Evolutionary conservation across 2,113 vertebrate species (phyloP), one percentile per base, ranked within the genome.

Genomic region (Butorides virescens): DNA sequence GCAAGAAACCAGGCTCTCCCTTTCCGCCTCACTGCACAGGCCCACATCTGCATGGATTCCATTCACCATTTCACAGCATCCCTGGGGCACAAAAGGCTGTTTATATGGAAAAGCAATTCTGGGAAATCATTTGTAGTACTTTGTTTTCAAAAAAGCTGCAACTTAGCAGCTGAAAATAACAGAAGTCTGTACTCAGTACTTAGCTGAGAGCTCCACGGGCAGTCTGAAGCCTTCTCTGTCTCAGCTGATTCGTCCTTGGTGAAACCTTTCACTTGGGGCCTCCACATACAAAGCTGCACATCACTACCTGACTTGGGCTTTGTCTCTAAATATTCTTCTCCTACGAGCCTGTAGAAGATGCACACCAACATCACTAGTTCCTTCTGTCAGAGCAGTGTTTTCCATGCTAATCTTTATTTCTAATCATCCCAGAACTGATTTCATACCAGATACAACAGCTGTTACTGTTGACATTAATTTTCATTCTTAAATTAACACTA

Each of bases 131-230:
- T 89, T 91, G 76, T 80, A 81, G 55, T n/a, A 77, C 87, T 86
- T 91, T 72, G 46, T 89, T 94, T 84, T 63, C 46, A 70, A 94
- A 89, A 84, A 92, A 89, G 68, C 80, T 94, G 68, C 84, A 81
- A 89, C n/a, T 89, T 80, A 84, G 42, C 55, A 71, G 29, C 68
- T 77, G 84, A 81, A 91, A 87, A 80, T 87, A 95, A 78, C 87
- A 87, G 66, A 81, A 94, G 66, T 47, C 65, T 85, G 76, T 68
- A 66, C 46, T 73, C 32, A 23, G 65, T 89, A 39, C 62, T 80
- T 34, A 58, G 50, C 59, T 5, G 25, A 73, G 59, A 91, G 80
- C 59, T 93, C 73, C 61, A 32, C 1, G 0, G 65, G 73, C 73
- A 74, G 67, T 55, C 22, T 67, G 73, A 83, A 94, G 59, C 71